phyloP scores from a whole-genome alignment of 2,113 vertebrate species.

The Vidua macroura region DNA sequence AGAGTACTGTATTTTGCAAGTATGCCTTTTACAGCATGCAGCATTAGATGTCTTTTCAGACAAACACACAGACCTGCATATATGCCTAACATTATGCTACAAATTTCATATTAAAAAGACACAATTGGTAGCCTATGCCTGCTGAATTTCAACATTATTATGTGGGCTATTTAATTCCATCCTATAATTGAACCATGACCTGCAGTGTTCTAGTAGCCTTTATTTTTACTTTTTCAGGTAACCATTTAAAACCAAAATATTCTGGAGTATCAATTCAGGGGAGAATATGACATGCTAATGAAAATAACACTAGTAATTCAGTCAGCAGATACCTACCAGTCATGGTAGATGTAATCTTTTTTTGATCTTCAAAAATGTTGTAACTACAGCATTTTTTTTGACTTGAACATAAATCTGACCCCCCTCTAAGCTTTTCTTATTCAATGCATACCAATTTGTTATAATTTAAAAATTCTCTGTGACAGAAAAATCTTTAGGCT shows the following conservation, averaged over 20 bases:
- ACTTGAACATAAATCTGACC: neutral
- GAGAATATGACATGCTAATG: neutral
- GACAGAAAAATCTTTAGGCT: neutral
- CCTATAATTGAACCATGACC: neutral
- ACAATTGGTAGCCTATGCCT: neutral
- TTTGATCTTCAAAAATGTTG: neutral
- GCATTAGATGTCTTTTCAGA: neutral
- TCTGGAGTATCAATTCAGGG: neutral
- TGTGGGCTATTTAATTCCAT: neutral
- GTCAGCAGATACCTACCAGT: neutral
- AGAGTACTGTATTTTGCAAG: neutral
- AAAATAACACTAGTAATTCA: neutral
- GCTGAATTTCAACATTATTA: neutral
- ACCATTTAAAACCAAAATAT: conserved; percentile 30
- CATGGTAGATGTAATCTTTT: neutral
- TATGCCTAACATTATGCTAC: neutral
- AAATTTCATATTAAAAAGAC: neutral
- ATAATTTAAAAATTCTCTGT: neutral
- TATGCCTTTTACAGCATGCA: neutral
- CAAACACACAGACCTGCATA: neutral
- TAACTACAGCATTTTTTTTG: neutral
- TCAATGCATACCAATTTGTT: neutral
- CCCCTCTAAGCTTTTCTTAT: neutral
- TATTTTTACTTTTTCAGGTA: conserved; percentile 5
- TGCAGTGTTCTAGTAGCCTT: neutral